A percentile compares a stretch with the other conserved stretches of the same genome.
Conservation (phyloP, 2,797 vertebrate species). For the Scyliorhinus canicula region DNA sequence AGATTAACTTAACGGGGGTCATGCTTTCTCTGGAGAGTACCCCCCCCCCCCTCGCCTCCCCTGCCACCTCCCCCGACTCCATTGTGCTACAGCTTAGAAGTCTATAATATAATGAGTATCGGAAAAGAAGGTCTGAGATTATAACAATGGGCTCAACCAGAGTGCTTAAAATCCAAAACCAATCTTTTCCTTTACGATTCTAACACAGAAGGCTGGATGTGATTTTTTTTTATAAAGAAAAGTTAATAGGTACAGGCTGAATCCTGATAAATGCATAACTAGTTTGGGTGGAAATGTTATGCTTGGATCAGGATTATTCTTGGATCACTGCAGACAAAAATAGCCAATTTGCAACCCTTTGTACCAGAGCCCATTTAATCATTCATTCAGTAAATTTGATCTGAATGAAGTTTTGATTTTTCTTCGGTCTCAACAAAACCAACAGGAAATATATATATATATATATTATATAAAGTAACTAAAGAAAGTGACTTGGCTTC, state of each 20-base stretch:
- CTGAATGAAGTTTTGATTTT: conserved; percentile 38
- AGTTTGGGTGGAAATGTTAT: conserved; percentile 32
- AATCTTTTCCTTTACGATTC: conserved; percentile 25
- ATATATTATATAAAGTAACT: background rate
- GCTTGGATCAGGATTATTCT: conserved; percentile 38
- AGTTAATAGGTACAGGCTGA: conserved; percentile 32
- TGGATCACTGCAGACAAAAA: conserved; percentile 37
- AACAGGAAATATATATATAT: conserved; percentile 20
- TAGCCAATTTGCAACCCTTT: conserved; percentile 38
- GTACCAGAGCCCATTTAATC: conserved; percentile 37
- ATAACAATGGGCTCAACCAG: conserved; percentile 30
- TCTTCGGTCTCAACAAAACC: conserved; percentile 17
- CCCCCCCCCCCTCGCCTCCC: no score
- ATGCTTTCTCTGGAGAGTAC: background rate
- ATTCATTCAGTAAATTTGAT: conserved; percentile 37
- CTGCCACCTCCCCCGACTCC: background rate
- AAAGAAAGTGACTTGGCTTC: background rate
- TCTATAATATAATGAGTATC: conserved; percentile 30
- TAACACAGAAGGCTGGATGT: conserved; percentile 19
- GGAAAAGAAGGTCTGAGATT: conserved; percentile 34
- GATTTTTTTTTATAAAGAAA: conserved; percentile 28
- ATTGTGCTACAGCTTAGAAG: conserved; percentile 20
- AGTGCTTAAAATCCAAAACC: conserved; percentile 32
- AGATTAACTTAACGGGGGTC: background rate
- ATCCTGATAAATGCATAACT: conserved; percentile 37